These are phyloP conservation scores for Lanius ludovicianus DNA, from an alignment of 2,113 vertebrate genomes.

Conservation along the genomic window DNA sequence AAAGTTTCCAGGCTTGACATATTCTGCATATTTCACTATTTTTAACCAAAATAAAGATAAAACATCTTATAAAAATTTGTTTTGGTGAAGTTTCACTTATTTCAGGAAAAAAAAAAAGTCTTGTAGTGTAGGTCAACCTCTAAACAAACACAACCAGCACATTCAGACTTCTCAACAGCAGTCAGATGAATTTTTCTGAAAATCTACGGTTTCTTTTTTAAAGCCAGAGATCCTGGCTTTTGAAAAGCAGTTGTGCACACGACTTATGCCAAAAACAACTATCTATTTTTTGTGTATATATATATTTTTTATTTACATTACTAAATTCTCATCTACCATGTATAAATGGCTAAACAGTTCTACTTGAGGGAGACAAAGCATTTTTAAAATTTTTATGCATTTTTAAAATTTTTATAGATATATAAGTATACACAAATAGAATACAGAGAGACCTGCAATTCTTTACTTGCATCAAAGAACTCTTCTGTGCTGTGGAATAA, in stretches of 20 bases:
- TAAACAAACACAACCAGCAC: background rate
- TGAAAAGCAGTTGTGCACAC: background rate
- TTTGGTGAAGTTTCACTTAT: background rate
- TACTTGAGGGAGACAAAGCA: background rate
- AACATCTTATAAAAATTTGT: background rate
- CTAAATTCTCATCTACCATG: background rate
- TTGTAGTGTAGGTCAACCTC: background rate
- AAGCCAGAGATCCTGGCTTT: background rate
- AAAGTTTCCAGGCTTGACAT: background rate
- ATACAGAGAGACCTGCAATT: background rate
- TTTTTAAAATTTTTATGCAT: background rate
- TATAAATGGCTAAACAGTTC: background rate
- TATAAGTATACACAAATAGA: background rate
- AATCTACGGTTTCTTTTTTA: background rate
- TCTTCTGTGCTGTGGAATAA: background rate
- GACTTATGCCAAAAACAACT: background rate
- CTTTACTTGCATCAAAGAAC: background rate
- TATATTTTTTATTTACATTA: background rate
- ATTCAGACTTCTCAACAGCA: background rate
- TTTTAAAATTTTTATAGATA: background rate
- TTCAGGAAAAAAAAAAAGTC: background rate
- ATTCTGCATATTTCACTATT: background rate
- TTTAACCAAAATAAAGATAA: background rate
- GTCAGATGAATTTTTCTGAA: background rate
- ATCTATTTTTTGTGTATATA: background rate